A percentile compares a stretch with the other conserved stretches of the same genome.
phyloP scores from a whole-genome alignment of 2,797 vertebrate species.

The Coccyzus lansbergi region DNA sequence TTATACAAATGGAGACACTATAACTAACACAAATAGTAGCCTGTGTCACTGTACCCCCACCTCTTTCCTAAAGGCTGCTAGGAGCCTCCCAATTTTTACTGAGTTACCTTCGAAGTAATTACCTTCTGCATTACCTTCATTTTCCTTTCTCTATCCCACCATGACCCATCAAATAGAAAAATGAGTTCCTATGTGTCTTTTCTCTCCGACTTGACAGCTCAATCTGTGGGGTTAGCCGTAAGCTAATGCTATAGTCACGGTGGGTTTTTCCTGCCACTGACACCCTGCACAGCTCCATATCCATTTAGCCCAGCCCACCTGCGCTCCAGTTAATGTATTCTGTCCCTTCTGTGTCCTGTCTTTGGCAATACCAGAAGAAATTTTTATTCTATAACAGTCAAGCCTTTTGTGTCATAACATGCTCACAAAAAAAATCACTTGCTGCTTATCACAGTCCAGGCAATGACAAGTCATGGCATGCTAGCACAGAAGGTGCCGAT shows the following conservation, averaged over 20 bases:
- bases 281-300: neutral
- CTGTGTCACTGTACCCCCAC: neutral
- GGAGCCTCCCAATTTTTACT: neutral
- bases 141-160: neutral
- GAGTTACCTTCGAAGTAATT: neutral
- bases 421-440: neutral
- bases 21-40: neutral
- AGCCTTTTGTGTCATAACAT: neutral
- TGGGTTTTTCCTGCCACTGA: neutral
- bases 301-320: neutral
- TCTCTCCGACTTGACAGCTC: neutral
- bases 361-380: neutral
- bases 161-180: slow-evolving; percentile 10
- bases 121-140: neutral
- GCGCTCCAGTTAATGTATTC: neutral
- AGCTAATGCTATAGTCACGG: neutral
- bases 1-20: neutral
- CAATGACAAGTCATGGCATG: neutral
- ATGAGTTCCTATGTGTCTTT: neutral
- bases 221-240: neutral
- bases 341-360: neutral
- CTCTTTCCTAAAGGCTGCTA: neutral
- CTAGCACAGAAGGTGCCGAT: neutral
- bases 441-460: neutral
- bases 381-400: neutral